phyloP scores from a whole-genome alignment of 2,797 vertebrate species.

The Aeoliscus strigatus region DNA sequence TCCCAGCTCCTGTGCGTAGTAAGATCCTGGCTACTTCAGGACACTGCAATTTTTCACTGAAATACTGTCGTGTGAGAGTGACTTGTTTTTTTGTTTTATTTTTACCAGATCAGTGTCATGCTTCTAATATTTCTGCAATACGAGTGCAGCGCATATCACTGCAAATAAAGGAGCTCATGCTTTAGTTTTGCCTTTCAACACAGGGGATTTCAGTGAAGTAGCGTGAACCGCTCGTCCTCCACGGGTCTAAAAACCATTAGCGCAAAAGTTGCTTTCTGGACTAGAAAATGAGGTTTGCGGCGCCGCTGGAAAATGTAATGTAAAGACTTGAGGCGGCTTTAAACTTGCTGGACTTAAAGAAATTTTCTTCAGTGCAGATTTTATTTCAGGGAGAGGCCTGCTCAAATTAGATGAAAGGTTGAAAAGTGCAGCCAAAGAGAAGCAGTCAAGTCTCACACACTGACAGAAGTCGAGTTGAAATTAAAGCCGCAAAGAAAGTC shows the following conservation, averaged over 20 bases:
- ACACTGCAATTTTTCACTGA: too few relatives aligned
- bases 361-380: not conserved
- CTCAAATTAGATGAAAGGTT: too few relatives aligned
- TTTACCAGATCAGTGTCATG: conserved; percentile 1
- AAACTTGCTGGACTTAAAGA: not conserved
- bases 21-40: not conserved
- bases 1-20: not conserved
- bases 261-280: not conserved
- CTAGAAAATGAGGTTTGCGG: not conserved
- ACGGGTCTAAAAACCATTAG: too few relatives aligned
- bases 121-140: not conserved
- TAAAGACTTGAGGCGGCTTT: conserved; percentile 2
- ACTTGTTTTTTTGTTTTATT: too few relatives aligned
- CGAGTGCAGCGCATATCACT: not conserved
- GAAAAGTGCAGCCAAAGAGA: too few relatives aligned
- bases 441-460: not conserved
- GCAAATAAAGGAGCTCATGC: not conserved
- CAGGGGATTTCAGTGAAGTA: not conserved
- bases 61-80: too few relatives aligned
- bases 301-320: not conserved
- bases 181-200: not conserved
- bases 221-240: not conserved
- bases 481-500: not conserved
- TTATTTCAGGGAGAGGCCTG: not conserved
- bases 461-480: not conserved